Percentiles rank a stretch among this genome's conserved stretches.
These are phyloP conservation scores for Eulacestoma nigropectus DNA, from an alignment of 2,113 vertebrate genomes.

Conservation along the genomic window DNA sequence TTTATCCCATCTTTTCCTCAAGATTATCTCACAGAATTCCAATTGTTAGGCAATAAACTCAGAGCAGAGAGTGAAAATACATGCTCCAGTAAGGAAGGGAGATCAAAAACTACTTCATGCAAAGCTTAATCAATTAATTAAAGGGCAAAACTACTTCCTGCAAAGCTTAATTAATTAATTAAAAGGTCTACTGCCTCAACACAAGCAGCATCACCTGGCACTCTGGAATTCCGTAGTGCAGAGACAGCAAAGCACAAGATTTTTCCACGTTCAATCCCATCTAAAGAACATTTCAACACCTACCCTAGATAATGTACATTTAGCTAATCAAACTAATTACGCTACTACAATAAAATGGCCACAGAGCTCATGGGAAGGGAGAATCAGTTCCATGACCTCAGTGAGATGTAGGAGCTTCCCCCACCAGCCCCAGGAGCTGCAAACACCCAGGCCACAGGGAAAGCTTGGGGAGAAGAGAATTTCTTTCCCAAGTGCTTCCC, in stretches of 20 bases:
- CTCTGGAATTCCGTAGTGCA: not conserved
- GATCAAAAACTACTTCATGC: not conserved
- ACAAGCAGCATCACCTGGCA: not conserved
- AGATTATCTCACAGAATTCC: not conserved
- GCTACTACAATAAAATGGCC: not conserved
- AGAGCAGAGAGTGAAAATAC: not conserved
- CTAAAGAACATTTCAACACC: not conserved
- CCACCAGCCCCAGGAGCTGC: not conserved
- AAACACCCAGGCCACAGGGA: not conserved
- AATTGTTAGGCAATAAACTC: not conserved
- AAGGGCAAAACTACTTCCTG: not conserved
- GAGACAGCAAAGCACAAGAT: not conserved
- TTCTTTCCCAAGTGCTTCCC: not conserved
- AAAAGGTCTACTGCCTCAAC: not conserved
- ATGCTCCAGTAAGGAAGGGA: not conserved
- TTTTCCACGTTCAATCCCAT: not conserved
- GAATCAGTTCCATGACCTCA: not conserved
- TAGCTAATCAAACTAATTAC: not conserved
- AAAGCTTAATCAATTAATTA: not conserved
- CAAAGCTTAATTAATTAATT: not conserved
- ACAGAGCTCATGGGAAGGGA: not conserved
- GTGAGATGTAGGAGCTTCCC: accelerated
- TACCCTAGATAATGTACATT: not conserved
- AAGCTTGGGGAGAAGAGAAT: not conserved
- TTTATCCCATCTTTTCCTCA: not conserved